phyloP scores from a whole-genome alignment of 2,888 invertebrate genomes.

The Leptura quadrifasciata region DNA sequence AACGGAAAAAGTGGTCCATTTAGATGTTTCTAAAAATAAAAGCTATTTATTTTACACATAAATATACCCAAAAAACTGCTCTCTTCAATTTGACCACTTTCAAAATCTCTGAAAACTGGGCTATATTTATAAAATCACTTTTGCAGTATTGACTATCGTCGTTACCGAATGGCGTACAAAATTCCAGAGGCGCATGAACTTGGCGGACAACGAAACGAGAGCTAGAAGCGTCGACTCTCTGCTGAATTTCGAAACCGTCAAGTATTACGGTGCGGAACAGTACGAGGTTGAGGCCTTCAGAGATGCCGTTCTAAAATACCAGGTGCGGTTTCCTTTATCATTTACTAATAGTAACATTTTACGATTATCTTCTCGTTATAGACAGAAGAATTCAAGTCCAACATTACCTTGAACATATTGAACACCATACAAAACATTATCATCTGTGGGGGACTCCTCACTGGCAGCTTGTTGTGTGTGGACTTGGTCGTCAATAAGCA shows the following conservation, averaged over 20 bases:
- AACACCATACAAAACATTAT: constrained; percentile 95
- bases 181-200: constrained; percentile 94
- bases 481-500: constrained; percentile 85
- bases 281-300: constrained; percentile 93
- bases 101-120: no score
- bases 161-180: constrained; percentile 99
- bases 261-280: constrained; percentile 95
- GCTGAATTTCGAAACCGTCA: constrained; percentile 98
- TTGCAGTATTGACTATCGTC: constrained; percentile 86
- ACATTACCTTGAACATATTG: constrained; percentile 90
- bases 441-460: constrained; percentile 88
- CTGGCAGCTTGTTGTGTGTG: constrained; percentile 92
- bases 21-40: no score
- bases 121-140: background rate
- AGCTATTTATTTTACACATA: no score
- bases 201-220: constrained; percentile 93
- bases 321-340: constrained; percentile 75
- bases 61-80: no score
- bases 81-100: no score
- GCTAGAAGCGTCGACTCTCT: constrained; percentile 96
- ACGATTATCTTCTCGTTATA: constrained; percentile 73
- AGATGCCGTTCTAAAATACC: constrained; percentile 89
- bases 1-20: no score
- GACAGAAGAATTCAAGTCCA: constrained; percentile 92
- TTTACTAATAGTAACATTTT: background rate